Evolutionary conservation across 1,140 invertebrate species (phyloP).

Genomic region (Monomorium pharaonis): DNA sequence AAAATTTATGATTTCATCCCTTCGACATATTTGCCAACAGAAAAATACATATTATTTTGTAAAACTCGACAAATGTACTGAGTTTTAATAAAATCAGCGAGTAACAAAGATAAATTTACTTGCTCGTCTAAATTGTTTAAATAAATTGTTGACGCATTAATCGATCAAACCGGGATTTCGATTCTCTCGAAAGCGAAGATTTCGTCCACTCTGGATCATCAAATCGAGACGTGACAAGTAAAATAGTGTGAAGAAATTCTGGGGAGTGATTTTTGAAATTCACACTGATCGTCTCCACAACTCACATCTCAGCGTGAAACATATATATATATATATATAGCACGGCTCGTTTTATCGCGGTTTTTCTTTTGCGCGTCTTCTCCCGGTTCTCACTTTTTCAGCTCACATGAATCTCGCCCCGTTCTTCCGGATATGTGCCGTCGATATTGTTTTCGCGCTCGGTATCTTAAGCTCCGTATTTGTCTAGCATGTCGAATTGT

Average conservation of each 20-base stretch:
- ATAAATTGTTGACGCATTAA: neutral
- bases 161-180: too few relatives aligned
- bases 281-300: neutral
- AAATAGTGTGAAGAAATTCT: neutral
- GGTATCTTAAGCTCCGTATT: conserved; percentile 62
- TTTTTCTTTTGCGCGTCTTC: conserved; percentile 11
- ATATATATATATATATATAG: too few relatives aligned
- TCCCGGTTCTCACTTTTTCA: neutral
- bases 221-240: neutral
- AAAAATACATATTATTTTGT: too few relatives aligned
- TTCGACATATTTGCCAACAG: too few relatives aligned
- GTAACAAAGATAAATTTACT: too few relatives aligned
- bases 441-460: conserved; percentile 24
- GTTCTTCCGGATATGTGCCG: conserved; percentile 29
- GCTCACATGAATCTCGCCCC: conserved; percentile 40
- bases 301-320: neutral
- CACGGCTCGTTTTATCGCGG: neutral
- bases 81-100: too few relatives aligned
- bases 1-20: too few relatives aligned
- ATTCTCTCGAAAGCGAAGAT: neutral
- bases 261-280: neutral
- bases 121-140: neutral
- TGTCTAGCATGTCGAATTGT: conserved; percentile 60
- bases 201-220: neutral
- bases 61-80: too few relatives aligned